Evolutionary conservation across 2,888 invertebrate genomes (phyloP).

Genomic region (Seira sanloemensis): DNA sequence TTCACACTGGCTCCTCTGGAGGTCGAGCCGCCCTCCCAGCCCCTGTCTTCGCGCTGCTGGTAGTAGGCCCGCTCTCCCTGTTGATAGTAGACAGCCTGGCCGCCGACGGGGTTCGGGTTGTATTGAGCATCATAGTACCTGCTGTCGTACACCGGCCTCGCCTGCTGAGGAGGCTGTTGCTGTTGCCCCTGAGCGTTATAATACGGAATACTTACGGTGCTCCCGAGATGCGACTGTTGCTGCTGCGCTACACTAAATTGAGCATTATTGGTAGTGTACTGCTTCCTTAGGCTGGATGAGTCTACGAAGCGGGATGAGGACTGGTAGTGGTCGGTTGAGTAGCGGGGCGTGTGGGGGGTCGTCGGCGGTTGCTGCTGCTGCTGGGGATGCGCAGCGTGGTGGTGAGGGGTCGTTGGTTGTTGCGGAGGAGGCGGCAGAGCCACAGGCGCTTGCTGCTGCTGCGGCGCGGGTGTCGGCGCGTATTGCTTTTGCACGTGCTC

Average conservation of each 20-base stretch:
- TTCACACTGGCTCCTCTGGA: conserved; percentile 34
- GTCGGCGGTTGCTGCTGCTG: conserved; percentile 13
- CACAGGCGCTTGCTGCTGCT: neutral
- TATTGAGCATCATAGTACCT: conserved; percentile 38
- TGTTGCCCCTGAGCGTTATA: neutral
- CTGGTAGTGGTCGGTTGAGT: conserved; percentile 17
- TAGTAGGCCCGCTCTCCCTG: neutral
- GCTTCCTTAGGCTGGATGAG: conserved; percentile 33
- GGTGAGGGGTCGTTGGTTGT: too few relatives aligned
- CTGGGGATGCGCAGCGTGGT: neutral
- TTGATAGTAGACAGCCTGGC: neutral
- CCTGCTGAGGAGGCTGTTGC: neutral
- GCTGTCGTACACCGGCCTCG: conserved; percentile 1
- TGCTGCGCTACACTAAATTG: conserved; percentile 33
- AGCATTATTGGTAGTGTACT: conserved; percentile 47
- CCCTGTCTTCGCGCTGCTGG: neutral
- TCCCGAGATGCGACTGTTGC: neutral
- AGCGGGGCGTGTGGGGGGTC: conserved; percentile 18
- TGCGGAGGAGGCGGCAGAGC: conserved; percentile 16
- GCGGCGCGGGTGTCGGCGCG: conserved; percentile 23
- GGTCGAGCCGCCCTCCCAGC: neutral
- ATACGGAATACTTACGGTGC: conserved; percentile 16
- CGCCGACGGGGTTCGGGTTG: too few relatives aligned
- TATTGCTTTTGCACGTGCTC: conserved; percentile 67
- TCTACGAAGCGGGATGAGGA: conserved; percentile 16